Percentiles rank a stretch among this genome's conserved stretches.
phyloP scores from a whole-genome alignment of 35 echinoderm and acorn worm genomes.

The Lytechinus pictus region DNA sequence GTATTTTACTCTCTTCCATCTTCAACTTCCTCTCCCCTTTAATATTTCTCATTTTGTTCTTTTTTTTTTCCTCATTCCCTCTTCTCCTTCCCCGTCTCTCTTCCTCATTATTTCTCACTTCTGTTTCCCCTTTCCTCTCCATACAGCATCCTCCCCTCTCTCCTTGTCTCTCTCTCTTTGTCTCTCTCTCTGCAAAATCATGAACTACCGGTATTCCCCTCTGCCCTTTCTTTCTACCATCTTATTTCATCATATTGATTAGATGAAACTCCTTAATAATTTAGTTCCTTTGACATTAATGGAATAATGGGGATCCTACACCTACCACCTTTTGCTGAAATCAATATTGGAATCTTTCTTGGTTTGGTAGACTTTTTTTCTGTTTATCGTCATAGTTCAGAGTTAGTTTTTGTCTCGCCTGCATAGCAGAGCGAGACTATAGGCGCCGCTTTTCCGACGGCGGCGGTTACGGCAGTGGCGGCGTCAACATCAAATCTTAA shows the following conservation, averaged over 20 bases:
- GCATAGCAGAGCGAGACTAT: no score
- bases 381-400: no score
- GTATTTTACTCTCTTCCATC: no score
- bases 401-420: no score
- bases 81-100: neutral
- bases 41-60: no score
- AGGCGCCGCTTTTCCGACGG: no score
- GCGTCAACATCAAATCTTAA: no score
- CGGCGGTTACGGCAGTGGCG: no score
- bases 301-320: neutral
- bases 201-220: neutral
- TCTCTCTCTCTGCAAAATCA: neutral
- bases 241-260: neutral
- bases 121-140: neutral
- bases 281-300: constrained; percentile 10
- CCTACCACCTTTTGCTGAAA: neutral
- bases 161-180: neutral
- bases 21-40: no score
- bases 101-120: neutral
- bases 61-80: no score
- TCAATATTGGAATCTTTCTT: neutral
- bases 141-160: neutral
- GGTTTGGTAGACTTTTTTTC: no score
- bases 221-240: neutral
- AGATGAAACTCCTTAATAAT: neutral